These are phyloP conservation scores for Dynastes grantii DNA, from an alignment of 2,888 invertebrate species.

Conservation along the genomic window DNA sequence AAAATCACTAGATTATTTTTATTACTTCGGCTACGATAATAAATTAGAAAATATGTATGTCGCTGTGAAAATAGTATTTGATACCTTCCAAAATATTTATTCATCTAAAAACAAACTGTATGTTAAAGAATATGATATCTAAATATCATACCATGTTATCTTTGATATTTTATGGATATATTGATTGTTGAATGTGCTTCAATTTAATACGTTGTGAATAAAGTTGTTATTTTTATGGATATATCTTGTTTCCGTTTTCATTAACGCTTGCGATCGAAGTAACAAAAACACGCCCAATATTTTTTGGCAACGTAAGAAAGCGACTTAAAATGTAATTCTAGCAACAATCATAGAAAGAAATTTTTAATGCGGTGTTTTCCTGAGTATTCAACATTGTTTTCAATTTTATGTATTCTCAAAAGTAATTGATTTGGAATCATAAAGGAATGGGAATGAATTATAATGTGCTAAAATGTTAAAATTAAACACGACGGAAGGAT, in stretches of 20 bases:
- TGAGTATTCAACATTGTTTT: too few relatives aligned
- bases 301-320: too few relatives aligned
- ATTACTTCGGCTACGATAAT: not conserved
- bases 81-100: slow-evolving; percentile 13
- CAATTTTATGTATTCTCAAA: not conserved
- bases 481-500: slow-evolving; percentile 8
- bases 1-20: too few relatives aligned
- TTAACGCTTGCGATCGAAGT: not conserved
- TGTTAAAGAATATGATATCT: slow-evolving; percentile 23
- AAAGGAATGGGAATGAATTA: slow-evolving; percentile 11
- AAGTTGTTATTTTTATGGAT: slow-evolving; percentile 53
- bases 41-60: not conserved
- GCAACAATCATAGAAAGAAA: too few relatives aligned
- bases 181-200: slow-evolving; percentile 54
- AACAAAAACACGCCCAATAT: not conserved
- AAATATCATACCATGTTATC: slow-evolving; percentile 43
- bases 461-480: slow-evolving; percentile 10
- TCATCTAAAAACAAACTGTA: slow-evolving; percentile 30
- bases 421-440: slow-evolving; percentile 1
- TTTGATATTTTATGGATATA: slow-evolving; percentile 48
- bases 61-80: slow-evolving; percentile 12
- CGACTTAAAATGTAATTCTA: too few relatives aligned
- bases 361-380: too few relatives aligned
- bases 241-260: slow-evolving; percentile 6
- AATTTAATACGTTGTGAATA: slow-evolving; percentile 52